Conservation (phyloP, 2,113 vertebrate genomes). For the Benitochromis conjunctus region DNA sequence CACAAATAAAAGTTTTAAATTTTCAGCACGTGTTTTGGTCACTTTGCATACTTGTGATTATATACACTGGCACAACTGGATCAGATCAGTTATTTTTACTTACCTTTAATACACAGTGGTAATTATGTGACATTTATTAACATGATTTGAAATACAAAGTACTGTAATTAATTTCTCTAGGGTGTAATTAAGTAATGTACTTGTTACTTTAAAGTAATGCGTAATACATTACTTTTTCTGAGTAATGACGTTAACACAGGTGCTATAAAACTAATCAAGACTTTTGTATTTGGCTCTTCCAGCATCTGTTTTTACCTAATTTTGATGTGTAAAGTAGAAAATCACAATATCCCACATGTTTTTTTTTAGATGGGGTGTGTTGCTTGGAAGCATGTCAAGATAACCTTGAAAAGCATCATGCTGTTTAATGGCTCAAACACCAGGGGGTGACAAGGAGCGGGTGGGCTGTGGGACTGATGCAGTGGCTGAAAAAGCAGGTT, state of each 20-base stretch:
- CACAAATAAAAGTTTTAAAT: constrained; percentile 63
- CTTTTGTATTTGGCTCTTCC: too few relatives aligned
- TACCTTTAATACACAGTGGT: neutral
- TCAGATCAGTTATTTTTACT: neutral
- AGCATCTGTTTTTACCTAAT: too few relatives aligned
- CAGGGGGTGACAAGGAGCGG: too few relatives aligned
- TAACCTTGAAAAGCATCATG: too few relatives aligned
- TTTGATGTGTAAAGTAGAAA: too few relatives aligned
- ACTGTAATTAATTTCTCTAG: neutral
- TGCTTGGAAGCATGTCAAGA: too few relatives aligned
- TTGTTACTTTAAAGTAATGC: rapidly evolving
- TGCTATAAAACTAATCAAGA: neutral
- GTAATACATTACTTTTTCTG: neutral
- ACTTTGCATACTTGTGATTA: neutral
- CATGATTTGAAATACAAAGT: neutral
- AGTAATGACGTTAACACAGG: neutral
- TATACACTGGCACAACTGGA: neutral
- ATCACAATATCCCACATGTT: too few relatives aligned
- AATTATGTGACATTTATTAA: neutral
- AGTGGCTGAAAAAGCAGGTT: too few relatives aligned
- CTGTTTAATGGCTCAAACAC: too few relatives aligned
- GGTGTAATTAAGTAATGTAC: neutral
- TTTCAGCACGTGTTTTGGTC: neutral
- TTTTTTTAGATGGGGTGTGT: too few relatives aligned
- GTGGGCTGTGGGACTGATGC: too few relatives aligned